Conservation (phyloP, 2,113 vertebrate genomes). For the Anhinga rufa region DNA sequence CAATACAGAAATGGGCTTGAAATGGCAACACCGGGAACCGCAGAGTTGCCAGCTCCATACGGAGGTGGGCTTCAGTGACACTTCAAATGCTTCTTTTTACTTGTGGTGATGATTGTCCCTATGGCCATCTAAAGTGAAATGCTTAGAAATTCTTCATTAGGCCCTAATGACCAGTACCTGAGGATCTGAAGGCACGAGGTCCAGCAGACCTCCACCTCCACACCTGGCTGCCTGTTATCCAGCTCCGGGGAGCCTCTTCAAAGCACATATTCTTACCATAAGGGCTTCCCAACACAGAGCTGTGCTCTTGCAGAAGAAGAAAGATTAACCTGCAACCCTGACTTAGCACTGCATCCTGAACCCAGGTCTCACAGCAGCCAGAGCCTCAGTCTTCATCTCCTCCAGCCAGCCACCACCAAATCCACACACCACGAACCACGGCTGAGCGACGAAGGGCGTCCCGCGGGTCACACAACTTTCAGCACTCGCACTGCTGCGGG, state of each 20-base stretch:
- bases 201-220: background rate
- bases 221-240: no score
- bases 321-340: background rate
- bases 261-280: background rate
- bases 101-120: no score
- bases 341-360: background rate
- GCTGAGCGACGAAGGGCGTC: background rate
- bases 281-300: background rate
- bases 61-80: background rate
- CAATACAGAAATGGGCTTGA: background rate
- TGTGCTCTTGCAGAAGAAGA: no score
- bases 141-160: background rate
- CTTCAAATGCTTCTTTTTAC: background rate
- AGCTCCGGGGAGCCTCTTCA: background rate
- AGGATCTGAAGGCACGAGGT: background rate
- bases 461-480: background rate
- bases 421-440: fast-evolving
- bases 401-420: background rate
- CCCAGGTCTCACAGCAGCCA: background rate
- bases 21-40: background rate
- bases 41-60: background rate
- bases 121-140: background rate
- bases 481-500: background rate
- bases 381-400: background rate
- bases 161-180: background rate